Percentiles rank a stretch among this genome's conserved stretches.
phyloP scores from a whole-genome alignment of 2,797 vertebrate species.

The Menidia menidia region DNA sequence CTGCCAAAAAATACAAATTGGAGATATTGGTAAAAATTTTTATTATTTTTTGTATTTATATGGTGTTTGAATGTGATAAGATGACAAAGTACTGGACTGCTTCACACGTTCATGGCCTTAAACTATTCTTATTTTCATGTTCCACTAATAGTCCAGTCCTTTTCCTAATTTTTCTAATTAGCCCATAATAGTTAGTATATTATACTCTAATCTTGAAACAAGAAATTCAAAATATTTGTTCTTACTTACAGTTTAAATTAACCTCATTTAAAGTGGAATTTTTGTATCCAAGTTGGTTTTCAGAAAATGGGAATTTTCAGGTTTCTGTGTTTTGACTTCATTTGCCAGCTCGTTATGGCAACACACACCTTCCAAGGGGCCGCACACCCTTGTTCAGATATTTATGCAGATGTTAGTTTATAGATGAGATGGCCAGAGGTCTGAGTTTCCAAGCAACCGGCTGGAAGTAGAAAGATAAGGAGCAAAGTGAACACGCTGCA shows the following conservation, averaged over 20 bases:
- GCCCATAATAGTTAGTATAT: too few relatives aligned
- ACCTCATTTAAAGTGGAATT: neutral
- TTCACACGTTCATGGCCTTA: too few relatives aligned
- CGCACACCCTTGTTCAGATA: conserved; percentile 18
- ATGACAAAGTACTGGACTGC: neutral
- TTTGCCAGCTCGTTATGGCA: neutral
- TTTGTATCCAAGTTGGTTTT: neutral
- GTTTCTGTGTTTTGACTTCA: neutral
- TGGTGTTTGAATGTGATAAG: neutral
- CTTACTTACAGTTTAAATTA: neutral
- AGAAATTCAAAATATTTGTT: neutral
- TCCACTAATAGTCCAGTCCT: neutral
- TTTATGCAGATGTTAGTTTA: conserved; percentile 31
- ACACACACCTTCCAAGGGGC: neutral
- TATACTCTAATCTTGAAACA: neutral
- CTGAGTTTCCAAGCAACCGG: conserved; percentile 70
- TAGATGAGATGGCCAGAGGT: conserved; percentile 19
- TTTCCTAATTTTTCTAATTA: too few relatives aligned
- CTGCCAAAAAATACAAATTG: neutral
- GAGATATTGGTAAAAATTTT: neutral
- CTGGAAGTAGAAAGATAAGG: conserved; percentile 44
- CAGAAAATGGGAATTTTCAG: neutral
- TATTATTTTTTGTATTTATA: neutral
- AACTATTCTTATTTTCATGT: neutral
- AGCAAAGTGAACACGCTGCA: conserved; percentile 26